Percentiles rank a stretch among this genome's conserved stretches.
Evolutionary conservation across 2,797 vertebrate genomes (phyloP).

Genomic region (Acipenser transmontanus): DNA sequence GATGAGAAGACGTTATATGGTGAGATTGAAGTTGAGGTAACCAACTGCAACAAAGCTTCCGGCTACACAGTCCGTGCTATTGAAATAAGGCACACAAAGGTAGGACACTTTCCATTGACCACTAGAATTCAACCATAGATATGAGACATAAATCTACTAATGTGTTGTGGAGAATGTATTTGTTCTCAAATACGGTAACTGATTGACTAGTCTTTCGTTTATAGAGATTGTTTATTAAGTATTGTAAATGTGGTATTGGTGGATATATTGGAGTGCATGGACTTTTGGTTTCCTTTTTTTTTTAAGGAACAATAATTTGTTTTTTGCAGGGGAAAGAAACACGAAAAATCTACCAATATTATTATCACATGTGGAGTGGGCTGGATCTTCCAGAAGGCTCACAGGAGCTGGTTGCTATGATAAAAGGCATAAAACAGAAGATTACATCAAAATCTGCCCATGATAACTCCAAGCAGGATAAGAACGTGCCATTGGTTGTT

Average conservation of each 20-base stretch:
- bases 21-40: conserved; percentile 67
- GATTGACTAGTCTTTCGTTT: too few relatives aligned
- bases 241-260: too few relatives aligned
- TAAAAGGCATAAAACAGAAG: conserved; percentile 60
- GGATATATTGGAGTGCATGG: too few relatives aligned
- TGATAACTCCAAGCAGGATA: conserved; percentile 37
- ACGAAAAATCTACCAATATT: conserved; percentile 72
- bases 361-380: conserved; percentile 72
- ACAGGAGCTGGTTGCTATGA: conserved; percentile 67
- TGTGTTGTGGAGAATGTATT: too few relatives aligned
- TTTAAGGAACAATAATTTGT: background rate
- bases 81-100: conserved; percentile 77
- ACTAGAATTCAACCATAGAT: too few relatives aligned
- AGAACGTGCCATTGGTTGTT: conserved; percentile 50
- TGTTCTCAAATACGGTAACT: too few relatives aligned
- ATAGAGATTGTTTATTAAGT: too few relatives aligned
- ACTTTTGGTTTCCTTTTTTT: too few relatives aligned
- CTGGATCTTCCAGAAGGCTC: conserved; percentile 62
- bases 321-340: conserved; percentile 73
- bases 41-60: conserved; percentile 45
- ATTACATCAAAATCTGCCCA: conserved; percentile 29
- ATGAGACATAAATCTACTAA: too few relatives aligned
- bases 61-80: conserved; percentile 64
- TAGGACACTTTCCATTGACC: conserved; percentile 29
- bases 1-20: conserved; percentile 64